Percentiles rank a stretch among this genome's conserved stretches.
Conservation (phyloP, 2,113 vertebrate genomes). For the Saccopteryx bilineata region DNA sequence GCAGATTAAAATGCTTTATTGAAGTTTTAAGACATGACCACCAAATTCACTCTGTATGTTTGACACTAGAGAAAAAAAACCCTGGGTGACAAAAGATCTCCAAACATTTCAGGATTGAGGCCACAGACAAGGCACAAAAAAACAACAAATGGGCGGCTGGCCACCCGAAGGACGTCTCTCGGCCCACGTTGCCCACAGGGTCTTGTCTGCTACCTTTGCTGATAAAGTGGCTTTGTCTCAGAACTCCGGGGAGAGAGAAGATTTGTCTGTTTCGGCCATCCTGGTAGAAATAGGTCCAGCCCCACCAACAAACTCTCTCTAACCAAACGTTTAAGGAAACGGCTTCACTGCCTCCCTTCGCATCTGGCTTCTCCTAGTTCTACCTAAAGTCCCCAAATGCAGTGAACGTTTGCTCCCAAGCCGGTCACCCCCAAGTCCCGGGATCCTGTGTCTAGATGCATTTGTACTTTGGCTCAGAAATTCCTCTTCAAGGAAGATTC, state of each 20-base stretch:
- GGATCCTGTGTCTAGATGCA: neutral
- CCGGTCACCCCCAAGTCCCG: neutral
- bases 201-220: neutral
- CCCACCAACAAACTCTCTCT: neutral
- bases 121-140: constrained; percentile 57
- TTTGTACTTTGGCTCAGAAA: neutral
- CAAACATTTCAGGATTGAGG: constrained; percentile 13
- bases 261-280: neutral
- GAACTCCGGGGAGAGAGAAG: neutral
- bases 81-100: neutral
- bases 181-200: neutral
- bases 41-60: constrained; percentile 25
- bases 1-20: constrained; percentile 73
- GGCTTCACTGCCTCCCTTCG: neutral
- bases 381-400: neutral
- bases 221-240: neutral
- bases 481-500: neutral
- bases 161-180: neutral
- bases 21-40: constrained; percentile 62
- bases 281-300: neutral
- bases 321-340: neutral
- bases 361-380: neutral
- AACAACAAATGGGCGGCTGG: neutral
- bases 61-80: neutral
- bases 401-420: neutral